Base-by-base conservation (phyloP, 2,797 vertebrate genomes). In the Cercopithecus hamlyni region DNA sequence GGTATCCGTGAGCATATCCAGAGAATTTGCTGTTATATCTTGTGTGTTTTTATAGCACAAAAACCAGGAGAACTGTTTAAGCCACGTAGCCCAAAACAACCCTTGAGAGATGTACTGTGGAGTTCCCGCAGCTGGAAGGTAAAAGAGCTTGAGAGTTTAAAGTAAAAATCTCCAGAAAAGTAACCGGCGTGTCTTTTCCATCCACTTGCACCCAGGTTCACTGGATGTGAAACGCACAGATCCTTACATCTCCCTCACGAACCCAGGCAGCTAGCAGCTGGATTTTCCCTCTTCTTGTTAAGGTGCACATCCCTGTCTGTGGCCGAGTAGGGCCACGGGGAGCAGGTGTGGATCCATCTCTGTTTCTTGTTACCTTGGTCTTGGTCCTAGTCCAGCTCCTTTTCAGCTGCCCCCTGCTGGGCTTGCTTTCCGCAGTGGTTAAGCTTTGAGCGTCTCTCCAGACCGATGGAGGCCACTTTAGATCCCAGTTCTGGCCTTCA, bases 101-200 rank as follows among this genome's bases (percentile, higher is more conserved):
- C 15, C 39, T 79, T 26, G 26, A 33, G 41, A 39, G 11, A 8
- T 58, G 33, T 30, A 27, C 61, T 82, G 1, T 92, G 52, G 24
- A 11, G 39, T 45, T 77, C 88, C 64, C 24, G 10, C n/a, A 77
- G 2, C 43, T 50, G 33, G 45, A 81, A 22, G n/a, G 45, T 64
- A 57, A 88, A 45, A 93, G 75, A 85, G 72, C 48, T 88, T 85
- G 84, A 95, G 22, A 22, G 27, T 87, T 84, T 58, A 80, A 52
- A 88, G 36, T 73, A 73, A 50, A 64, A 61, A 61, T 72, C 77
- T 58, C 89, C 90, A 41, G 58, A 50, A 84, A 86, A 80, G 52
- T 81, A 57, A 48, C 26, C 50, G 45, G 0, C 14, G 22, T 88
- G 22, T 43, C 43, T 50, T 88, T 88, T 89, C 52, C 17, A 41